Conservation (phyloP, 2,113 vertebrate species). For the Odontophorus gujanensis region DNA sequence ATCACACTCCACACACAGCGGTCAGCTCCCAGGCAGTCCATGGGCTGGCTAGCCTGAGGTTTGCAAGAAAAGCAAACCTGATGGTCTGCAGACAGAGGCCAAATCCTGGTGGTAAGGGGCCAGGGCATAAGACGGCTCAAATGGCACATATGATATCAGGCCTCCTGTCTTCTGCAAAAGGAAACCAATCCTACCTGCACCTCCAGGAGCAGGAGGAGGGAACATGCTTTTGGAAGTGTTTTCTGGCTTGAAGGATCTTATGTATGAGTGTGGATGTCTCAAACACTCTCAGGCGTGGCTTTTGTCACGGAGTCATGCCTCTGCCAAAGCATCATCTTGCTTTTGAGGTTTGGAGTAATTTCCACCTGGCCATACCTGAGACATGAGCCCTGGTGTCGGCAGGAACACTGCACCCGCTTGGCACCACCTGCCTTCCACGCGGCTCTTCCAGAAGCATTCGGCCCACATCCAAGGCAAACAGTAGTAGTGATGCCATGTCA, state of each 20-base stretch:
- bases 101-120: neutral
- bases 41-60: neutral
- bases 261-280: neutral
- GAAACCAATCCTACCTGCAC: neutral
- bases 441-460: constrained; percentile 17
- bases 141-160: neutral
- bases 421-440: neutral
- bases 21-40: neutral
- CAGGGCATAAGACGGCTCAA: neutral
- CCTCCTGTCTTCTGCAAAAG: neutral
- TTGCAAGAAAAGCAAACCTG: neutral
- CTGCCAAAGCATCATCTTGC: constrained; percentile 38
- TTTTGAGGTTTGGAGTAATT: constrained; percentile 14
- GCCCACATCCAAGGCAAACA: constrained; percentile 24
- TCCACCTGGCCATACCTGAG: neutral
- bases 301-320: constrained; percentile 43
- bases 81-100: neutral
- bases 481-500: neutral
- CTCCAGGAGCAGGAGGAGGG: neutral
- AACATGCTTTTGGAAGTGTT: neutral
- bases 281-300: constrained; percentile 20
- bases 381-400: neutral
- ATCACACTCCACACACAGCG: neutral
- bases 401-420: neutral
- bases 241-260: constrained; percentile 12